Base-by-base conservation (phyloP, 2,113 vertebrate genomes). In the Glareola pratincola region DNA sequence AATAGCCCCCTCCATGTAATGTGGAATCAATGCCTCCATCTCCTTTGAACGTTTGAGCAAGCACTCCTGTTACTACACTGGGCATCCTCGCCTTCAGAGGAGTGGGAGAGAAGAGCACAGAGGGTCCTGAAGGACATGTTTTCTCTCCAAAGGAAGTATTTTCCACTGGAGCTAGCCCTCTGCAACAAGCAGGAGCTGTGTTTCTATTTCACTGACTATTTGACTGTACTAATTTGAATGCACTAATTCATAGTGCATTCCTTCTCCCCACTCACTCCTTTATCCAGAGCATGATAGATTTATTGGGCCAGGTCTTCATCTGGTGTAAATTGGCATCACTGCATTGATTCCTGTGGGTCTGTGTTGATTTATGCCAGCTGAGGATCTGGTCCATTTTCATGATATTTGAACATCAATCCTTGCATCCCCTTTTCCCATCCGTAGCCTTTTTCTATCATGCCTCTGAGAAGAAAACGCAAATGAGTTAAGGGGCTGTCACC, bases 391-490 rank as follows among this genome's bases (percentile, higher is more conserved):
- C 71, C 78, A 47, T 92, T 96, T 94, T 90, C 41, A 11, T 69
- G 66, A 73, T 93, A 85, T 83, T 88, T 92, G 71, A 90, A 71
- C 54, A 85, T 85, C 85, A 83, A 26, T 93, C 67, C 63, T 88
- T 83, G 27, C 39, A 83, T 88, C 27, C 23, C 18, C 10, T 88
- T 93, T 88, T 92, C 75, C 47, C 68, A 83, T 82, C 17, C 0
- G 0, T 41, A 57, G 59, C 24, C n/a, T 91, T 85, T 93, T 88
- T 50, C 63, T 53, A 27, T 90, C 10, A 0, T 34, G 63, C 32
- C 41, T 92, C 56, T 90, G 75, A 94, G 85, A 94, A 71, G 53
- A 94, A 97, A 96, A 96, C 2, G 1, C 54, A 95, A 92, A 96
- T 88, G 60, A 96, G 29, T 90, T 96, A 94, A 95, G 56, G 87